A percentile compares a stretch with the other conserved stretches of the same genome.
phyloP scores from a whole-genome alignment of 2,888 invertebrate species.

The Ennomos erosarius region DNA sequence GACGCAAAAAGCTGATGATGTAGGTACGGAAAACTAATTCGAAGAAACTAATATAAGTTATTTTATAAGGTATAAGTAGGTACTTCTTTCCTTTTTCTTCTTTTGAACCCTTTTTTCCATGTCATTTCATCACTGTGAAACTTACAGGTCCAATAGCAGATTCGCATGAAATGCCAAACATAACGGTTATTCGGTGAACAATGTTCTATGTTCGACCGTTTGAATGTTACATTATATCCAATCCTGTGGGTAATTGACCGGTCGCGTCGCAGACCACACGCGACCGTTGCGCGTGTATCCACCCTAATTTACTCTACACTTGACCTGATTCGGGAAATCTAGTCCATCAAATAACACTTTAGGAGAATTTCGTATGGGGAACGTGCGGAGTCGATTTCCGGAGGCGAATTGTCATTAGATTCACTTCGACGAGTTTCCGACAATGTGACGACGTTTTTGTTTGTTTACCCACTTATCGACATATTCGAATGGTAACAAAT shows the following conservation, averaged over 20 bases:
- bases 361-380: conserved; percentile 13
- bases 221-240: background rate
- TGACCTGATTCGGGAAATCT: conserved; percentile 54
- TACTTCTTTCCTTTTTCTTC: no score
- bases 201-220: conserved; percentile 3
- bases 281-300: conserved; percentile 32
- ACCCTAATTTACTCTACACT: conserved; percentile 52
- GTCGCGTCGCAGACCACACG: conserved; percentile 9
- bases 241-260: conserved; percentile 17
- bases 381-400: conserved; percentile 32
- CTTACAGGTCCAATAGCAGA: background rate
- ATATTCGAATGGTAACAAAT: no score
- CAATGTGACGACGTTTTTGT: conserved; percentile 1
- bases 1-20: no score
- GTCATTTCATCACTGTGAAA: no score
- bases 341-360: conserved; percentile 40
- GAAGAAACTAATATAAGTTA: no score
- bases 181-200: background rate
- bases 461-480: background rate
- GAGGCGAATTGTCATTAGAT: conserved; percentile 24
- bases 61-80: no score
- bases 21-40: no score
- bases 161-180: background rate
- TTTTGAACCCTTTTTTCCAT: no score
- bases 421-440: conserved; percentile 14